phyloP scores from a whole-genome alignment of 2,113 vertebrate species.

The Amazona vittata region DNA sequence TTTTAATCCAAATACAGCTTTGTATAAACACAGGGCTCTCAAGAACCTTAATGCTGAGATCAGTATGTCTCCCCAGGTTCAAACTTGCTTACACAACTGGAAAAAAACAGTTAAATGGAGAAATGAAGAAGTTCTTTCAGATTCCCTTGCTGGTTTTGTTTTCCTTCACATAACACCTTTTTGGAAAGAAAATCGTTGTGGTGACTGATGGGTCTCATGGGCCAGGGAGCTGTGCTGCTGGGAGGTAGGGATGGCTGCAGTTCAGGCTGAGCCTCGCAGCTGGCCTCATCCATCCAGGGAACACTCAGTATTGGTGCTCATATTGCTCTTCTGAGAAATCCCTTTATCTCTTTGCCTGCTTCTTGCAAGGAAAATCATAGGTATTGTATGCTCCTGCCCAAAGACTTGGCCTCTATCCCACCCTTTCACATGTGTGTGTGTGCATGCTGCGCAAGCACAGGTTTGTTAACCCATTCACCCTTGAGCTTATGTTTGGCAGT shows the following conservation, averaged over 20 bases:
- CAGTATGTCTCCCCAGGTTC: neutral
- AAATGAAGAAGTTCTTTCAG: neutral
- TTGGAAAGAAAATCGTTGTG: neutral
- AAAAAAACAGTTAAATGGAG: conserved; percentile 18
- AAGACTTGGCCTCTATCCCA: neutral
- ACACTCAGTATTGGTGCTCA: neutral
- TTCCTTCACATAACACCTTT: neutral
- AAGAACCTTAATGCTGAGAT: conserved; percentile 18
- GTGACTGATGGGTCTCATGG: neutral
- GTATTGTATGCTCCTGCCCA: neutral
- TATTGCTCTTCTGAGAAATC: conserved; percentile 23
- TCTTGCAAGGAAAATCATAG: neutral
- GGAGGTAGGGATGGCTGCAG: neutral
- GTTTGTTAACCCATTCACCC: neutral
- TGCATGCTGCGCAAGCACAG: neutral
- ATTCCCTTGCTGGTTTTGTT: neutral
- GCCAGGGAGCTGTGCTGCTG: neutral
- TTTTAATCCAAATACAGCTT: conserved; percentile 58
- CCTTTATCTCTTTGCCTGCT: neutral
- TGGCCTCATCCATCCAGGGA: neutral
- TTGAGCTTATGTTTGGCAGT: neutral
- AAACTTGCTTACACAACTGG: conserved; percentile 4
- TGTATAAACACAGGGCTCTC: conserved; percentile 27
- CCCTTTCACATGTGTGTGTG: neutral
- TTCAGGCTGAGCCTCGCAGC: neutral